phyloP scores from a whole-genome alignment of 2,113 vertebrate genomes.

The Naja naja region DNA sequence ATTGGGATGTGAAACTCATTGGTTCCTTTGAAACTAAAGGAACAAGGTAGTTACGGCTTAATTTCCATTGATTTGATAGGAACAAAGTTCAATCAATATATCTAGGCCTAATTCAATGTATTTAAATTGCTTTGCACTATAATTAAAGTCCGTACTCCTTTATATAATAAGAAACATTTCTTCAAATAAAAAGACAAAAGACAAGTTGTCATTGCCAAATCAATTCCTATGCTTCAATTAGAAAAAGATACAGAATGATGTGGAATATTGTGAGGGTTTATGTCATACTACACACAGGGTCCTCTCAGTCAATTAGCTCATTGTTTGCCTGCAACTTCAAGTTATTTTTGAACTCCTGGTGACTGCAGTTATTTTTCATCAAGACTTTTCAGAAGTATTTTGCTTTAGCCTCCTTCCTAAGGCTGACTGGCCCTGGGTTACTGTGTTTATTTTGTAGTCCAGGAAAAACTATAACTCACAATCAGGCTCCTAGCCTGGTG shows the following conservation, averaged over 20 bases:
- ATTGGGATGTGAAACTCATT: neutral
- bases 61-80: neutral
- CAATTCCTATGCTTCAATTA: neutral
- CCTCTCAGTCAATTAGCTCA: neutral
- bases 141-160: neutral
- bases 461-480: neutral
- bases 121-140: neutral
- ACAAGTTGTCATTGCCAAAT: slow-evolving; percentile 33
- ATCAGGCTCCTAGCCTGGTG: neutral
- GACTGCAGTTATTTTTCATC: neutral
- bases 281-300: neutral
- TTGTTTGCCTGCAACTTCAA: neutral
- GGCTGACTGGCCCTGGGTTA: neutral
- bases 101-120: neutral
- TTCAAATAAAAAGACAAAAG: slow-evolving; percentile 1
- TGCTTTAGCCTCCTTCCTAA: neutral
- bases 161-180: neutral
- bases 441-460: neutral
- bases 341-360: neutral
- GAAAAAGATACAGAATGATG: neutral
- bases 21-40: neutral
- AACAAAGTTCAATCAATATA: neutral
- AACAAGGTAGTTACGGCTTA: neutral
- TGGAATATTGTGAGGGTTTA: neutral
- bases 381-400: neutral